phyloP scores from a whole-genome alignment of 2,113 vertebrate genomes.

The Collichthys lucidus region DNA sequence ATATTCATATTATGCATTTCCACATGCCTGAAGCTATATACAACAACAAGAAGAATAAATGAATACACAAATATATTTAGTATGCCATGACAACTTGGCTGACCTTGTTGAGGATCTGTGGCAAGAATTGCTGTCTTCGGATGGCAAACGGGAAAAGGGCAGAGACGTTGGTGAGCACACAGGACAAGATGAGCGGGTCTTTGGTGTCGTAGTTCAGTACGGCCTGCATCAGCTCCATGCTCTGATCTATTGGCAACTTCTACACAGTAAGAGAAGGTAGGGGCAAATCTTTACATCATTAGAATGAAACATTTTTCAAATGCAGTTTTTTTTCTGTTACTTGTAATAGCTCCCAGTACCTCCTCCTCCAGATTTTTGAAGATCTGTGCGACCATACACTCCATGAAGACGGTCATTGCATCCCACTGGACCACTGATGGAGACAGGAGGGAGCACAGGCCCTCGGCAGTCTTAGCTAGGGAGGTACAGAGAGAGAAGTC shows the following conservation, averaged over 20 bases:
- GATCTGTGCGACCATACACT: slow-evolving; percentile 90
- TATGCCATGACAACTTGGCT: background rate
- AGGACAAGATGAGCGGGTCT: slow-evolving; percentile 95
- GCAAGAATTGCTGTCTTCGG: slow-evolving; percentile 87
- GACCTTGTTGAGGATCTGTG: slow-evolving; percentile 93
- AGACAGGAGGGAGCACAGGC: slow-evolving; percentile 90
- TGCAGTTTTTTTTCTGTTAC: background rate
- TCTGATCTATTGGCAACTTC: slow-evolving; percentile 90
- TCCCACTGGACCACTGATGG: slow-evolving; percentile 95
- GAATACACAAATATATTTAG: background rate
- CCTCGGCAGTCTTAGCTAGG: slow-evolving; percentile 87
- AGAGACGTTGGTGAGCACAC: slow-evolving; percentile 93
- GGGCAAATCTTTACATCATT: background rate
- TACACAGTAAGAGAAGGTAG: slow-evolving; percentile 57
- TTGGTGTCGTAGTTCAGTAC: slow-evolving; percentile 92
- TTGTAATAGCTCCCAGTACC: slow-evolving; percentile 74
- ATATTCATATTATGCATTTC: too few relatives aligned
- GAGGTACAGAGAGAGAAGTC: background rate
- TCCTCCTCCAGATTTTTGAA: slow-evolving; percentile 91
- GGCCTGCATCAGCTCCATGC: slow-evolving; percentile 91
- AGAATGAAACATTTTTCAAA: background rate
- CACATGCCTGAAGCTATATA: background rate
- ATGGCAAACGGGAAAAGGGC: slow-evolving; percentile 92
- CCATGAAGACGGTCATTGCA: slow-evolving; percentile 94
- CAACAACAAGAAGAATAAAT: background rate